phyloP scores from a whole-genome alignment of 2,113 vertebrate species.

The Megaleporinus macrocephalus region DNA sequence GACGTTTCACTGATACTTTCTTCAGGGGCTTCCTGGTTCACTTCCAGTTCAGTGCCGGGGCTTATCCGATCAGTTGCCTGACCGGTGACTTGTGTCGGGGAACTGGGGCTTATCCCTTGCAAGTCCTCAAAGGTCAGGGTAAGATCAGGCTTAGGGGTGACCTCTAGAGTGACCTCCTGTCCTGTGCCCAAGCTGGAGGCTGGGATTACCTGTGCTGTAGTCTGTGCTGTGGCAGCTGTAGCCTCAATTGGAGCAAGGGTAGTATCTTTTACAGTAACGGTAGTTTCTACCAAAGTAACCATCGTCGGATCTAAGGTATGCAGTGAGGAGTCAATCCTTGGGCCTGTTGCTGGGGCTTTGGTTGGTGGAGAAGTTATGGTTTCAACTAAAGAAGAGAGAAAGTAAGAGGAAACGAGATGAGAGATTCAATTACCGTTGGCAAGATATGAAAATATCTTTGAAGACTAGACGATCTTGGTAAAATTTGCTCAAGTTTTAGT shows the following conservation, averaged over 20 bases:
- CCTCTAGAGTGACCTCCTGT: slow-evolving; percentile 42
- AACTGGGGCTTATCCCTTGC: background rate
- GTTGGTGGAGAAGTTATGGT: background rate
- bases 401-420: background rate
- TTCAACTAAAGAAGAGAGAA: slow-evolving; percentile 9
- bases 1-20: background rate
- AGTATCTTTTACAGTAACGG: background rate
- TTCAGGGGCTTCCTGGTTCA: background rate
- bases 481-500: background rate
- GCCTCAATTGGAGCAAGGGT: background rate
- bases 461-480: too few species aligned
- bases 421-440: background rate
- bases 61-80: slow-evolving; percentile 11
- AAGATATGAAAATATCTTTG: background rate
- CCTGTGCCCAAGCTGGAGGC: slow-evolving; percentile 4
- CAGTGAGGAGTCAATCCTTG: background rate
- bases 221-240: background rate
- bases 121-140: slow-evolving; percentile 21
- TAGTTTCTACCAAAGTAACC: background rate
- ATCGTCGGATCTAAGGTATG: background rate
- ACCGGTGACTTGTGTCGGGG: background rate
- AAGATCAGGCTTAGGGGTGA: slow-evolving; percentile 12
- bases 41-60: background rate
- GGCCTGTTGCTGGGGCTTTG: background rate
- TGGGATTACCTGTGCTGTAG: background rate